phyloP scores from a whole-genome alignment of 2,888 invertebrate genomes.

The Leucophenga montana region DNA sequence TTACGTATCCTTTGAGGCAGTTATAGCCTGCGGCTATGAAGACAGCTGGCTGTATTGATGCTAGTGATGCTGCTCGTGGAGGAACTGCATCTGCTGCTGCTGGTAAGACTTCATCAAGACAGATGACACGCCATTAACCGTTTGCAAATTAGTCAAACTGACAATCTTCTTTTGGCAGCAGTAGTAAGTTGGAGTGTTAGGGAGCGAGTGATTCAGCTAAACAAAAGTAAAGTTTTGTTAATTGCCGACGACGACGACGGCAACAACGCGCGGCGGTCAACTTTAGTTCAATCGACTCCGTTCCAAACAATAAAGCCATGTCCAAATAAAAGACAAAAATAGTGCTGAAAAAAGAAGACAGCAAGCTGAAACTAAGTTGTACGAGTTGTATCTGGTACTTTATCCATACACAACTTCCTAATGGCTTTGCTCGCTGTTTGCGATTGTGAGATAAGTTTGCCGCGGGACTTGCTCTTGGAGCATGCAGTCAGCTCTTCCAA shows the following conservation, averaged over 20 bases:
- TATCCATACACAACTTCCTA: constrained; percentile 52
- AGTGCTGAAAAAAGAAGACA: background rate
- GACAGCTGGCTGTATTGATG: background rate
- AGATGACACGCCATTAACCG: constrained; percentile 51
- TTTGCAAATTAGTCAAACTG: constrained; percentile 65
- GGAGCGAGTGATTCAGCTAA: too few species aligned
- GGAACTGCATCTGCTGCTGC: background rate
- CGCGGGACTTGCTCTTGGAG: constrained; percentile 15
- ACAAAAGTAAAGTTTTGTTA: too few species aligned
- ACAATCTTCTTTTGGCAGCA: constrained; percentile 6
- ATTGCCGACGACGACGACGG: too few species aligned
- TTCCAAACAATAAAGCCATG: background rate
- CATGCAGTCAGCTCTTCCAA: background rate
- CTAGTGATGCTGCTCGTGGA: too few species aligned
- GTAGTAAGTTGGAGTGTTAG: background rate
- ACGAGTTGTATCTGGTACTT: constrained; percentile 21
- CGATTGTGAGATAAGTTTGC: constrained; percentile 65
- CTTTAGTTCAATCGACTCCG: too few species aligned
- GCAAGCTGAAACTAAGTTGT: constrained; percentile 4
- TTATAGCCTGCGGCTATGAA: background rate
- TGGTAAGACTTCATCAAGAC: constrained; percentile 52
- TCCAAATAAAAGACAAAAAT: background rate
- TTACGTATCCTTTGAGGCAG: constrained; percentile 66
- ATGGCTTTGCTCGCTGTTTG: constrained; percentile 55
- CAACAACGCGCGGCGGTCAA: too few species aligned